A percentile compares a stretch with the other conserved stretches of the same genome.
phyloP scores from a whole-genome alignment of 2,797 vertebrate species.

The Alca torda region DNA sequence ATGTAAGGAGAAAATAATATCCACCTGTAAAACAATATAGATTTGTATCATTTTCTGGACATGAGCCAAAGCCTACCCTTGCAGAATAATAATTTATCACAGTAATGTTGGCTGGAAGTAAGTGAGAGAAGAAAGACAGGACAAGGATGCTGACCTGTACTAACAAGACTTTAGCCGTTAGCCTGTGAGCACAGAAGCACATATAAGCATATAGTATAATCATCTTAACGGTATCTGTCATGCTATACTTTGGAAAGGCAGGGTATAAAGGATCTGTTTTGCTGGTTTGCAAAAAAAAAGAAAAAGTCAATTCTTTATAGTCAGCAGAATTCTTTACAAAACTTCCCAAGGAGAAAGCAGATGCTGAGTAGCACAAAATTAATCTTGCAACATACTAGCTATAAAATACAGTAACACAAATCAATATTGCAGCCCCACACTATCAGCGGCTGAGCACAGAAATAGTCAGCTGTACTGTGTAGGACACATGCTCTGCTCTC shows the following conservation, averaged over 20 bases:
- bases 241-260: not conserved
- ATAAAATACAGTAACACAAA: slow-evolving; percentile 69
- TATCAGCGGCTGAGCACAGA: slow-evolving; percentile 38
- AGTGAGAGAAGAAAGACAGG: not conserved
- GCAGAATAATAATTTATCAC: slow-evolving; percentile 15
- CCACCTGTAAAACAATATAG: not conserved
- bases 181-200: not conserved
- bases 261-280: slow-evolving; percentile 7
- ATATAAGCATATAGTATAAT: slow-evolving; percentile 12
- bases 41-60: slow-evolving; percentile 29
- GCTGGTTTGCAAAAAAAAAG: not conserved
- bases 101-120: slow-evolving; percentile 5
- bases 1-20: not conserved
- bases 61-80: not conserved
- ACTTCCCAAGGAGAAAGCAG: slow-evolving; percentile 59
- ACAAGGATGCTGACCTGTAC: not conserved
- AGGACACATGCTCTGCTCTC: not conserved
- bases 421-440: slow-evolving; percentile 55
- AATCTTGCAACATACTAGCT: slow-evolving; percentile 64
- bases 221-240: slow-evolving; percentile 30
- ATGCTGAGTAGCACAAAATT: slow-evolving; percentile 66
- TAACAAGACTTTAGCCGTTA: not conserved
- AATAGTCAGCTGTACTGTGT: slow-evolving; percentile 32
- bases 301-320: slow-evolving; percentile 21
- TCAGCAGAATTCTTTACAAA: slow-evolving; percentile 61